These are phyloP conservation scores for Catostylus mosaicus DNA, from an alignment of 30 jellyfish, hydroid and myxozoan genomes.

Conservation along the genomic window DNA sequence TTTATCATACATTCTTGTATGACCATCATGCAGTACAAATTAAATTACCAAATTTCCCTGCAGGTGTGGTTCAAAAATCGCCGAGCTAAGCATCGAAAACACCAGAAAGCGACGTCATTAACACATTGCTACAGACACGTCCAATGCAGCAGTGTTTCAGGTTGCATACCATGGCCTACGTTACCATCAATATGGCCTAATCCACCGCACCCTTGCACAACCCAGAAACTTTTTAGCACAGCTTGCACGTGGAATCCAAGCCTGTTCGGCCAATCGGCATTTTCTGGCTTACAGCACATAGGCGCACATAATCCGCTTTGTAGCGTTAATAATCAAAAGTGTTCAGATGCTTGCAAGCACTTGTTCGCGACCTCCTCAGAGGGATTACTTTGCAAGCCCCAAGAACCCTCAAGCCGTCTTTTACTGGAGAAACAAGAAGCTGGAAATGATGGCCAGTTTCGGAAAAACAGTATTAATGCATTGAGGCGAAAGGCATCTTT, in stretches of 20 bases:
- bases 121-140: conserved; percentile 28
- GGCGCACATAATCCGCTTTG: neutral
- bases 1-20: too few relatives aligned
- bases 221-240: neutral
- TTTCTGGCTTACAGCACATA: neutral
- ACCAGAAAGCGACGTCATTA: conserved; percentile 58
- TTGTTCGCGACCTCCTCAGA: neutral
- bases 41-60: too few relatives aligned
- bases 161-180: conserved; percentile 27
- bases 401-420: neutral
- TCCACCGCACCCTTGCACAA: neutral
- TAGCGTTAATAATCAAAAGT: neutral
- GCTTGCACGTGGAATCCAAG: neutral
- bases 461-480: conserved; percentile 40
- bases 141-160: conserved; percentile 16
- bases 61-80: conserved; percentile 99
- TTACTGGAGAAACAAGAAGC: neutral
- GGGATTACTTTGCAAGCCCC: conserved; percentile 3
- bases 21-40: too few relatives aligned
- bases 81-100: conserved; percentile 93
- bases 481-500: conserved; percentile 41
- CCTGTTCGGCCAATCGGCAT: neutral
- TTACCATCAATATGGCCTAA: conserved; percentile 1
- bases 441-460: neutral
- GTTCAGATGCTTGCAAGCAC: neutral